A percentile compares a stretch with the other conserved stretches of the same genome.
phyloP scores from a whole-genome alignment of 2,113 vertebrate genomes.

The Triplophysa siluroides region DNA sequence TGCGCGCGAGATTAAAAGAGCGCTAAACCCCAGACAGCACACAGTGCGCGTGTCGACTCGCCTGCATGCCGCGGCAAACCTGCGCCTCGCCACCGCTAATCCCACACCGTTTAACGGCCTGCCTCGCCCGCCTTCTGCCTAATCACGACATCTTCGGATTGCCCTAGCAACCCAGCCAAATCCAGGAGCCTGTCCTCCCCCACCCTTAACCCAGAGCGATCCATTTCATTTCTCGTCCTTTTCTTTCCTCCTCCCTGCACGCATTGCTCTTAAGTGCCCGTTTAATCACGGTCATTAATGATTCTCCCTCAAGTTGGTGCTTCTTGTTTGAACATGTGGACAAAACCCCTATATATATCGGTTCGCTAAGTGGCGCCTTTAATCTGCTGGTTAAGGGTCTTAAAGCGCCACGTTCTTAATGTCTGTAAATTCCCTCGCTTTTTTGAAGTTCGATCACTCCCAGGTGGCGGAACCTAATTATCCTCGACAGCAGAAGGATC shows the following conservation, averaged over 20 bases:
- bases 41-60: conserved; percentile 63
- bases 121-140: conserved; percentile 64
- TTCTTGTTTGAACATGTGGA: conserved; percentile 52
- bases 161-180: conserved; percentile 64
- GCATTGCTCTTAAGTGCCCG: conserved; percentile 45
- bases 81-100: conserved; percentile 68
- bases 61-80: conserved; percentile 61
- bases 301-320: conserved; percentile 46
- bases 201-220: conserved; percentile 45
- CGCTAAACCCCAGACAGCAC: conserved; percentile 69
- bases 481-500: conserved; percentile 55
- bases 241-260: conserved; percentile 14
- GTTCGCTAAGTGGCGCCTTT: conserved; percentile 51
- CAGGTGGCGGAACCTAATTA: conserved; percentile 61
- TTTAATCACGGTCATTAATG: conserved; percentile 57
- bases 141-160: conserved; percentile 73
- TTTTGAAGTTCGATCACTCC: conserved; percentile 56
- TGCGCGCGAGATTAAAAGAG: conserved; percentile 71
- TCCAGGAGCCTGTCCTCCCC: conserved; percentile 56
- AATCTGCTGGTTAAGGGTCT: conserved; percentile 54
- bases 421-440: conserved; percentile 51
- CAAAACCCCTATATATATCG: conserved; percentile 37
- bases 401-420: conserved; percentile 38
- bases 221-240: conserved; percentile 24
- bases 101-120: conserved; percentile 74